phyloP scores from a whole-genome alignment of 2,113 vertebrate species.

The Pedionomus torquatus region DNA sequence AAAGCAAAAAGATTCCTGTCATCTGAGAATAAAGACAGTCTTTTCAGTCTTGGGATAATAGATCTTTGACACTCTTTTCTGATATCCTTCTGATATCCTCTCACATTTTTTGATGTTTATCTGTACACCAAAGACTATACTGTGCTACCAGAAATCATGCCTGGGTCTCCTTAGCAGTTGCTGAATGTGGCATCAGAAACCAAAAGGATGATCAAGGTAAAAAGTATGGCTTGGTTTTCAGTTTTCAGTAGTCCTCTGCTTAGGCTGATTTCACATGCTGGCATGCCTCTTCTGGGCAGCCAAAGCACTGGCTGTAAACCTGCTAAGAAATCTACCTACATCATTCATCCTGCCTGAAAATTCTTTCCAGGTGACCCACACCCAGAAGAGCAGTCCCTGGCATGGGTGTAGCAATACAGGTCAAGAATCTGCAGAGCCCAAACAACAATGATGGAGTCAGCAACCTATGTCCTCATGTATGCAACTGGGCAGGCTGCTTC shows the following conservation, averaged over 20 bases:
- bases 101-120: not conserved
- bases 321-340: not conserved
- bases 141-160: not conserved
- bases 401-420: not conserved
- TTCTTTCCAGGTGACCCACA: not conserved
- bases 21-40: not conserved
- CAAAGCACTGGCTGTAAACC: not conserved
- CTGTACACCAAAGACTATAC: not conserved
- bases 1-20: not conserved
- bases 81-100: not conserved
- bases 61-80: not conserved
- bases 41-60: not conserved
- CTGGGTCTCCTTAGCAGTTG: not conserved
- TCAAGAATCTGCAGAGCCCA: not conserved
- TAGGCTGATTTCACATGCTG: not conserved
- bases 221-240: not conserved
- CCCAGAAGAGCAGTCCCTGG: not conserved
- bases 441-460: fast-evolving
- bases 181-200: not conserved
- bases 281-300: not conserved
- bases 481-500: not conserved
- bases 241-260: not conserved
- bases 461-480: fast-evolving
- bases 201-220: not conserved
- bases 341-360: not conserved